Percentiles rank a stretch among this genome's conserved stretches.
These are phyloP conservation scores for Lycopodina hypogea DNA, from an alignment of 37 sponge, comb jelly and placozoan species.

Conservation along the genomic window DNA sequence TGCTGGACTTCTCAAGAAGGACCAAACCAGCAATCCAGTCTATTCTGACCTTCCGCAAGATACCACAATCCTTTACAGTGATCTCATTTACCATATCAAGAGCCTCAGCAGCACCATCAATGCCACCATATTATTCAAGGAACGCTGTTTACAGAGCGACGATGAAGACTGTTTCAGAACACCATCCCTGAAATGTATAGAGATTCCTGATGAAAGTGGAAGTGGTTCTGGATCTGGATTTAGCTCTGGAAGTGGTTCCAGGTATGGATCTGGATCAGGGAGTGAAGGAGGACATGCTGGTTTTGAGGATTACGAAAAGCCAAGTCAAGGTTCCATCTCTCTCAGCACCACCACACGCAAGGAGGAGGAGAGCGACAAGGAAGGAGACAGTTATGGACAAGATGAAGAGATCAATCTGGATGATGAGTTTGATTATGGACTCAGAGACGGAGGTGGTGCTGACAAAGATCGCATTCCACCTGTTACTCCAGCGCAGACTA, in stretches of 20 bases:
- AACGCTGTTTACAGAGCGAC: constrained; percentile 33
- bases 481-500: not conserved
- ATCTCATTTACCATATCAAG: not conserved
- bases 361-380: not conserved
- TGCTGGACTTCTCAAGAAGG: constrained; percentile 12
- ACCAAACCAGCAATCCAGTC: constrained; percentile 32
- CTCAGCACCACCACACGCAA: not conserved
- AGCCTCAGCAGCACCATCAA: not conserved
- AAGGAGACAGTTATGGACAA: not conserved
- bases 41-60: not conserved
- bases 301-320: constrained; percentile 4
- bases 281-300: not conserved
- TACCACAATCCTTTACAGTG: constrained; percentile 9
- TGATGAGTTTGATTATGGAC: no score
- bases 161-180: constrained; percentile 42
- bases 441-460: not conserved
- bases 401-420: no score
- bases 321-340: no score
- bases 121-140: not conserved
- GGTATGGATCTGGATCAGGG: constrained; percentile 1
- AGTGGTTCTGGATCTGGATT: constrained; percentile 16
- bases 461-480: not conserved
- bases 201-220: not conserved
- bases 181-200: not conserved
- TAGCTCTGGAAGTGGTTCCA: constrained; percentile 12